Base-by-base conservation (phyloP, 2,888 invertebrate genomes). In the Stenolophus ochropezus region DNA sequence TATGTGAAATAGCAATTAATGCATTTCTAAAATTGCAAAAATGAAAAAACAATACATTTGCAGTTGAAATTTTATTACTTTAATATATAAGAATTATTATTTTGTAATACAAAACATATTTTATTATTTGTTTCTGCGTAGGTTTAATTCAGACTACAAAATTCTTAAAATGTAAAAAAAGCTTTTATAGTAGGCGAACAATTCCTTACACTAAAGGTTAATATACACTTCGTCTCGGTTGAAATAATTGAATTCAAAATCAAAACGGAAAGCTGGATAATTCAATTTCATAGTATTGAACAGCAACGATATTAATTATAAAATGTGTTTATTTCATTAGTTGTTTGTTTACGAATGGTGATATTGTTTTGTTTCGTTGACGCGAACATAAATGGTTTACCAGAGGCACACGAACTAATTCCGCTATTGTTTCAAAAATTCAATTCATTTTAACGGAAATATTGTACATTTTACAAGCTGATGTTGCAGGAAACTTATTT, bases 281-380 rank as follows among this genome's bases (percentile, higher is more conserved):
- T 69, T 69, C 65, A 69, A 69, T 69, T 69, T 69, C 33, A 69
- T 65, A 65, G 18, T 69, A 69, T 69, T 69, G 65, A 42, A 20
- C 65, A 69, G 33, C 65, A 69, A 11, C 65, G 33, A 69, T 69
- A 69, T 69, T 69, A 69, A 69, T 69, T 69, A 69, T 69, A 69
- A 69, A 69, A 33, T 69, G 65, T 69, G 65, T 69, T 69, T 69
- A 69, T 69, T 69, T 69, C 65, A 69, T 69, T 69, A 69, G 65
- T 69, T 69, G 65, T 69, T 69, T 69, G 65, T 69, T 69, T 69
- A 33, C 65, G 65, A 69, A 69, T 69, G 65, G 33, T 69, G 65
- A 69, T 69, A 69, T 69, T 69, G 65, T 69, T 69, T 69, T 69
- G 65, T 69, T 69, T 69, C 65, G 27, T 69, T 69, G 65, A 69